Conservation (phyloP, 2,888 invertebrate species). For the Spialia ferax region DNA sequence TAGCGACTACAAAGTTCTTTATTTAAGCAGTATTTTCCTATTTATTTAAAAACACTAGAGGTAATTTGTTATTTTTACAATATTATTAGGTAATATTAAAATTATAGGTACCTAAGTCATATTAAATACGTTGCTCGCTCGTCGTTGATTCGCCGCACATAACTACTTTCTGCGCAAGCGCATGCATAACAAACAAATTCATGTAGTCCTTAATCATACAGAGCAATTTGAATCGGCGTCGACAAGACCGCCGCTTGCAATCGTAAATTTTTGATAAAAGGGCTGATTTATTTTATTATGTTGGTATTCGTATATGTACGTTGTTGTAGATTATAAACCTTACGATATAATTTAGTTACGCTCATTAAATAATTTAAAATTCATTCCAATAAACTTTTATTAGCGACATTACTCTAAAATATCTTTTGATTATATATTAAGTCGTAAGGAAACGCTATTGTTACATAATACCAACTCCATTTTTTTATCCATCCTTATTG, state of each 20-base stretch:
- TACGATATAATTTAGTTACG: neutral
- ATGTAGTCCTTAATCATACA: constrained; percentile 59
- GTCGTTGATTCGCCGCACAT: neutral
- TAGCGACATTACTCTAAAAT: neutral
- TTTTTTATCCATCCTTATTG: no score
- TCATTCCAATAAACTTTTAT: neutral
- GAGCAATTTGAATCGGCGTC: constrained; percentile 57
- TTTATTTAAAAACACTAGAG: no score
- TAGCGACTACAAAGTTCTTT: no score
- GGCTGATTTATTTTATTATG: constrained; percentile 25
- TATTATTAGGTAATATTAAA: no score
- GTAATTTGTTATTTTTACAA: no score
- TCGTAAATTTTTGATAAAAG: constrained; percentile 56
- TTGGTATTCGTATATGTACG: neutral
- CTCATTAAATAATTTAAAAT: neutral
- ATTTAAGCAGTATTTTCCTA: no score
- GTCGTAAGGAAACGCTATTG: no score
- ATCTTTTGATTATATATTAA: no score
- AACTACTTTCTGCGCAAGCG: constrained; percentile 31
- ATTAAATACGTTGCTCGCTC: no score
- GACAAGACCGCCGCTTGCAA: constrained; percentile 54
- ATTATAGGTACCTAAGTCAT: no score
- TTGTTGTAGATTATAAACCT: constrained; percentile 7
- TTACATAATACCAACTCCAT: no score
- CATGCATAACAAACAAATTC: constrained; percentile 56